Evolutionary conservation across 2,888 invertebrate species (phyloP).

Genomic region (Petrolisthes cinctipes): DNA sequence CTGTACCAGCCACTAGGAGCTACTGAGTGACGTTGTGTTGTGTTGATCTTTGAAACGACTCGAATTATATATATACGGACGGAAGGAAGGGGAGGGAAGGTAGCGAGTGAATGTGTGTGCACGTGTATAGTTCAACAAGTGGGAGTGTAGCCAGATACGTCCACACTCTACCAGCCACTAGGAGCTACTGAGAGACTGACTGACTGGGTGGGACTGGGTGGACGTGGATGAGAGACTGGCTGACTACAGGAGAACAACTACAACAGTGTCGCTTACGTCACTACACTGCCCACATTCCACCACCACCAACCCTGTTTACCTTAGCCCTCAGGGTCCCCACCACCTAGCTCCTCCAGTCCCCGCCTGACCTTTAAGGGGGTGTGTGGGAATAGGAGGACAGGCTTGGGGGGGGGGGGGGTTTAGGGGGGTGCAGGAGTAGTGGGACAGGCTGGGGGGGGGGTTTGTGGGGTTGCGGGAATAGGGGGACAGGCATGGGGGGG

Average conservation of each 20-base stretch:
- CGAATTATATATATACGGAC: no score
- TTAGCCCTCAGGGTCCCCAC: constrained; percentile 13
- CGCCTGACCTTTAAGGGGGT: background rate
- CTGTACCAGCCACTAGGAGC: background rate
- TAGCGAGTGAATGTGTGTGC: no score
- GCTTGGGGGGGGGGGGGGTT: background rate
- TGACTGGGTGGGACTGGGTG: background rate
- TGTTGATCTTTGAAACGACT: no score
- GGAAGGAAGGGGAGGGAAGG: no score
- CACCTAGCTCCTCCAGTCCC: background rate
- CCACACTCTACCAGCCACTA: constrained; percentile 16
- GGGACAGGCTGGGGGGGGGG: background rate
- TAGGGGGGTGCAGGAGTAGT: background rate
- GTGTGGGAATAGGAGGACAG: background rate
- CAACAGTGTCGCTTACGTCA: constrained; percentile 31
- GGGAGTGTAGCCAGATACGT: constrained; percentile 9
- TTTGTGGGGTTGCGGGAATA: no score
- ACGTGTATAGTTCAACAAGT: background rate
- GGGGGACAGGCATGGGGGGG: background rate
- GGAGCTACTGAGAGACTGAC: constrained; percentile 33
- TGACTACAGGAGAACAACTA: no score
- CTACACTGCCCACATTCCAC: constrained; percentile 1
- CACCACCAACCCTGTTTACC: background rate
- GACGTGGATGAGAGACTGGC: background rate
- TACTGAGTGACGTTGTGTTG: no score